Evolutionary conservation across 2,113 vertebrate species (phyloP), one percentile per base, ranked within the genome.

Genomic region (Strix aluco): DNA sequence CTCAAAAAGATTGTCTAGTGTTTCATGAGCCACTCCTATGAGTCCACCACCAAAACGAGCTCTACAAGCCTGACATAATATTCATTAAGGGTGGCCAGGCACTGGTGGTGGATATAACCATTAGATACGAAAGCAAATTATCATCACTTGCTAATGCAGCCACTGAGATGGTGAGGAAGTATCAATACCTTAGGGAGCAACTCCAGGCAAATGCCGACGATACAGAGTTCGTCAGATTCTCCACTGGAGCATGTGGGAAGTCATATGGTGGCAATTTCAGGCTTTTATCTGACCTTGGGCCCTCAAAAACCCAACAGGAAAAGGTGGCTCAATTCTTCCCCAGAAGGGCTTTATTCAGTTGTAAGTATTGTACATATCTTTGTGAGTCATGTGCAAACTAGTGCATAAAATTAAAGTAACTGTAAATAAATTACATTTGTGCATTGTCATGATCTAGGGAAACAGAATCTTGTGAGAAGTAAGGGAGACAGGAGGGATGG

Each of bases 221-320:
- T 26, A 84, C 5, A 0, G 0, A 73, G 17, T 18, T 52, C 1
- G 1, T 67, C 30, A 63, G 22, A 63, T 42, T 75, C 29, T 5
- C 25, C 47, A 47, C 1, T 1, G 4, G 5, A 84, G 38, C 27
- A 73, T 0, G 4, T 58, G 38, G n/a, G 58, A 85, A 73, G 59
- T 14, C 6, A 27, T 30, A 38, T n/a, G 25, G 9, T 70, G 22
- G 11, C 19, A 78, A 65, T 61, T 65, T 75, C 44, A 88, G 44
- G 13, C 15, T 80, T 88, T 70, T 52, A 73, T 57, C 25, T 10
- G 23, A 6, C 27, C n/a, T 16, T 61, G 32, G 17, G 34, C 36
- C 79, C 55, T 79, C 10, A 13, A 66, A 82, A 86, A 46, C 14
- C 6, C 51, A 72, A 14, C 9, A 40, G 8, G 27, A 73, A 63